Evolutionary conservation across 1,140 invertebrate species (phyloP).

Genomic region (Camponotus floridanus): DNA sequence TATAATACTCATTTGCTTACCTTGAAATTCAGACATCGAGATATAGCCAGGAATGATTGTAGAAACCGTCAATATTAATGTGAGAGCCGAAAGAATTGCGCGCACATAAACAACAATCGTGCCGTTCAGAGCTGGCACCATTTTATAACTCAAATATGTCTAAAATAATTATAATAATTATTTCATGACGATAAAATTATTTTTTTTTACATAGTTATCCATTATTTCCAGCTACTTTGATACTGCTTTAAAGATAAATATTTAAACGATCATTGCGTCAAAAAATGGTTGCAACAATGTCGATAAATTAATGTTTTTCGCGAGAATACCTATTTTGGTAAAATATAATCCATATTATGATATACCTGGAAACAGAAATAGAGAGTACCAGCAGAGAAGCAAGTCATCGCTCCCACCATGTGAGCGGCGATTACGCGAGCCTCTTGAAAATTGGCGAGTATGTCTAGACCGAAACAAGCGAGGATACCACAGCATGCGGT

Average conservation of each 20-base stretch:
- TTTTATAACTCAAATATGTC: constrained; percentile 78
- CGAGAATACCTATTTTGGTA: neutral
- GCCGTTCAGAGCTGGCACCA: constrained; percentile 74
- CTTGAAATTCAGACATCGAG: constrained; percentile 75
- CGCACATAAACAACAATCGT: constrained; percentile 72
- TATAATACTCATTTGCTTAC: constrained; percentile 57
- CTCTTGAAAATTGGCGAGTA: constrained; percentile 80
- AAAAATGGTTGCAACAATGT: neutral
- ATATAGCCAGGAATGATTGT: constrained; percentile 76
- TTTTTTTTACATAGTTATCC: neutral
- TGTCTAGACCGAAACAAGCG: constrained; percentile 77
- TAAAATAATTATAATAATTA: constrained; percentile 49
- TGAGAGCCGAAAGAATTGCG: constrained; percentile 69
- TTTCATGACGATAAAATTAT: constrained; percentile 19
- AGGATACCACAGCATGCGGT: constrained; percentile 72
- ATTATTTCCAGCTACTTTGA: neutral
- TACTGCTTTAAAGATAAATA: neutral
- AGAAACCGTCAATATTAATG: constrained; percentile 71
- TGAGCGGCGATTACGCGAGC: constrained; percentile 75
- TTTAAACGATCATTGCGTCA: neutral
- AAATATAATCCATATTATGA: neutral
- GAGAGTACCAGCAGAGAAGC: constrained; percentile 75
- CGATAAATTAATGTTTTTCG: constrained; percentile 8
- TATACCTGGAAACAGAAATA: constrained; percentile 78
- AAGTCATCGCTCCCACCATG: constrained; percentile 79